Evolutionary conservation across 1,140 invertebrate species (phyloP).

Genomic region (Paraescarpia echinospica): DNA sequence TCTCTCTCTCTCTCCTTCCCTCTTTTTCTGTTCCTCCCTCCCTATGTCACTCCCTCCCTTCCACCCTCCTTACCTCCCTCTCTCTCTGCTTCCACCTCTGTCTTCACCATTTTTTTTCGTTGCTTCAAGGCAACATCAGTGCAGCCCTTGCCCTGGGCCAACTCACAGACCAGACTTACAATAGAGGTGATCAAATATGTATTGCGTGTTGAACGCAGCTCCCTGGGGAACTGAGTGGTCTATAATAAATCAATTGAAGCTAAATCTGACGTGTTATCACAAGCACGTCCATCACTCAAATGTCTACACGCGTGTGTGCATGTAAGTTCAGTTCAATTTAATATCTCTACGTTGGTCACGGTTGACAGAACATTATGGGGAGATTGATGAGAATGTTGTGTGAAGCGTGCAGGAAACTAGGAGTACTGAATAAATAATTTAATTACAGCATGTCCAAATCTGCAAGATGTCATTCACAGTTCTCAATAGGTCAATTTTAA

Average conservation of each 20-base stretch:
- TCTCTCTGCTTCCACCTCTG: not conserved
- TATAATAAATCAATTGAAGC: not conserved
- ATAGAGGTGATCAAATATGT: not conserved
- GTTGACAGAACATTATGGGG: not conserved
- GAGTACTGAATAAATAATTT: not conserved
- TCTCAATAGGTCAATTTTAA: not conserved
- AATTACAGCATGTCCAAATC: not conserved
- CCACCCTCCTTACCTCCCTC: not conserved
- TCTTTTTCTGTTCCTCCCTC: not conserved
- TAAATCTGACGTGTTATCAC: not conserved
- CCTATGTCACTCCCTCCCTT: too few relatives aligned
- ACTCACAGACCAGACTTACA: not conserved
- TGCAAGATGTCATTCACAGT: not conserved
- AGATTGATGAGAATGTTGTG: not conserved
- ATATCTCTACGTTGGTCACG: not conserved
- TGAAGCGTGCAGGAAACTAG: not conserved
- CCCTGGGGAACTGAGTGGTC: not conserved
- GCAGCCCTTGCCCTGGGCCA: not conserved
- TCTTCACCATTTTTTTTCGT: not conserved
- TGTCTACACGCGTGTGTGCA: not conserved
- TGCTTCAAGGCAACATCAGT: not conserved
- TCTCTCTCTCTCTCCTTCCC: not conserved
- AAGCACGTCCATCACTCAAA: not conserved
- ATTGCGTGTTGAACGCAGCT: not conserved
- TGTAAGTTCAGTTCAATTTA: not conserved